Percentiles rank a stretch among this genome's conserved stretches.
phyloP scores from a whole-genome alignment of 2,888 invertebrate genomes.

The Criorhina ranunculi region DNA sequence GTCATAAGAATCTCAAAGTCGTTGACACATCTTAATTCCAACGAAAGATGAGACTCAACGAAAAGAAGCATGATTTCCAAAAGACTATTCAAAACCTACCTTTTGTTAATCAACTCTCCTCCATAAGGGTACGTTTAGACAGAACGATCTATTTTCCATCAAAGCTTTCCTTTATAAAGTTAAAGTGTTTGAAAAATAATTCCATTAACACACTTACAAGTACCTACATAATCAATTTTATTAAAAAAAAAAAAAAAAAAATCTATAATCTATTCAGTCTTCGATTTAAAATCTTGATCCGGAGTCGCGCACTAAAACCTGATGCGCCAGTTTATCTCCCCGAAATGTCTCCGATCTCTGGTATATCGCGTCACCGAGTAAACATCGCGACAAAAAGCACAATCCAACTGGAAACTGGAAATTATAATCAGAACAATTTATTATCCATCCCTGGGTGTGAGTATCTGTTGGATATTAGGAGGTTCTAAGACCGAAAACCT shows the following conservation, averaged over 20 bases:
- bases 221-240: constrained; percentile 28
- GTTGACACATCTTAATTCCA: too few species aligned
- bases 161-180: neutral
- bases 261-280: constrained; percentile 56
- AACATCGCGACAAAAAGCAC: neutral
- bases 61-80: too few species aligned
- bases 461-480: neutral
- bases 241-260: too few species aligned
- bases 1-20: too few species aligned
- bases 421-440: constrained; percentile 36
- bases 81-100: too few species aligned
- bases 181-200: constrained; percentile 1
- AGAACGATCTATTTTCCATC: too few species aligned
- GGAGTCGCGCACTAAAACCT: constrained; percentile 48
- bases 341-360: neutral
- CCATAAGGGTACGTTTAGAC: neutral
- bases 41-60: too few species aligned
- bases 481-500: neutral
- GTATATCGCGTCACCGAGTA: neutral
- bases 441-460: neutral
- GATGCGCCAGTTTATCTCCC: constrained; percentile 49
- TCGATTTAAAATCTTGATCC: constrained; percentile 42
- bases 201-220: constrained; percentile 36
- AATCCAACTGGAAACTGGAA: constrained; percentile 37
- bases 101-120: too few species aligned